Evolutionary conservation across 1,140 invertebrate species (phyloP).

Genomic region (Pachypeltis micranthus): DNA sequence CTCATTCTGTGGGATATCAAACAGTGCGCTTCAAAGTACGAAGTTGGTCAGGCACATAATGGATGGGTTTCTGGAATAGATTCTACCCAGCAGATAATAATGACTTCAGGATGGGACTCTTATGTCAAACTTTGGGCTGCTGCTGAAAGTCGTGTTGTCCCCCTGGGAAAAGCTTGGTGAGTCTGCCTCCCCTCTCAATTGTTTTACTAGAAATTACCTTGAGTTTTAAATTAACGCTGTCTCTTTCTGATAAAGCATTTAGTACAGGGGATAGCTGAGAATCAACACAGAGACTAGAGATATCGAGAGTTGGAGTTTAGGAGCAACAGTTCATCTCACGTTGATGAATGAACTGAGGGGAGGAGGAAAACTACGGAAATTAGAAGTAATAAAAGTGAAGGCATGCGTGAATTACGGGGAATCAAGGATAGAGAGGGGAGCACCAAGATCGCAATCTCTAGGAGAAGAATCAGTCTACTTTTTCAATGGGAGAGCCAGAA

Average conservation of each 20-base stretch:
- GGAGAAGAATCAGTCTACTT: too few relatives aligned
- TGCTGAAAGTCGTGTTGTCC: too few relatives aligned
- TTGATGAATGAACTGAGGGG: too few relatives aligned
- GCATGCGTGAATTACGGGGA: too few relatives aligned
- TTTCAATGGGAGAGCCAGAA: too few relatives aligned
- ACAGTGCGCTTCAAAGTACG: not conserved
- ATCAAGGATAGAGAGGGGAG: too few relatives aligned
- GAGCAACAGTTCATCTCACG: too few relatives aligned
- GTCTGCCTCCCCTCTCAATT: not conserved
- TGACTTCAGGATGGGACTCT: not conserved
- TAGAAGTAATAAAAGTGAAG: too few relatives aligned
- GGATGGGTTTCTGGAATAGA: not conserved
- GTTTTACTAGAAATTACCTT: not conserved
- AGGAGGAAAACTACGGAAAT: too few relatives aligned
- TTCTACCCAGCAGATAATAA: not conserved
- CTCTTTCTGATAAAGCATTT: not conserved
- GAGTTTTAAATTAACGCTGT: not conserved
- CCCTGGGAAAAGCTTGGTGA: not conserved
- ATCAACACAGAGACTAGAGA: not conserved
- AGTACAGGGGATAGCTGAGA: not conserved
- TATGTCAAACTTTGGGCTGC: not conserved
- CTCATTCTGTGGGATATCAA: not conserved
- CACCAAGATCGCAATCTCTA: too few relatives aligned
- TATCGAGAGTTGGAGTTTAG: not conserved
- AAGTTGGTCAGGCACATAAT: not conserved